Evolutionary conservation across 2,113 vertebrate genomes (phyloP).

Genomic region (Apeltes quadracus): DNA sequence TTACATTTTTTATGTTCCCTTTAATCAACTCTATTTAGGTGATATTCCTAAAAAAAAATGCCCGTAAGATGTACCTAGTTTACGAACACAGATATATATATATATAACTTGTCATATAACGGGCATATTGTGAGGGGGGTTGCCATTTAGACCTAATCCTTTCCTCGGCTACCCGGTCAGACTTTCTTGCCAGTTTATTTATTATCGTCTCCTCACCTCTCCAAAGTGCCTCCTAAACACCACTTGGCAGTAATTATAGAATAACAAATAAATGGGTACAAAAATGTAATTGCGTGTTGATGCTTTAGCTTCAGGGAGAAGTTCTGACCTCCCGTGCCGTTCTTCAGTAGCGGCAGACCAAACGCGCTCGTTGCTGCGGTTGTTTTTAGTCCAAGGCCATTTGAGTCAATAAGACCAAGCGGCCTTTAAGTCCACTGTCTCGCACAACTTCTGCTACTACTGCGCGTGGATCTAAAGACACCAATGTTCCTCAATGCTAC

Average conservation of each 20-base stretch:
- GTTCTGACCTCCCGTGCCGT: too few species aligned
- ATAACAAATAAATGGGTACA: background rate
- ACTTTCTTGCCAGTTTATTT: slow-evolving; percentile 1
- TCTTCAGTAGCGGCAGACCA: background rate
- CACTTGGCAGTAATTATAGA: background rate
- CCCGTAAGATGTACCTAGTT: too few species aligned
- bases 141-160: background rate
- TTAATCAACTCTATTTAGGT: background rate
- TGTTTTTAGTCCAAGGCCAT: background rate
- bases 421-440: background rate
- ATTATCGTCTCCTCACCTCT: background rate
- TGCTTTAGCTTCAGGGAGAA: background rate
- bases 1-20: background rate
- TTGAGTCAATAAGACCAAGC: background rate
- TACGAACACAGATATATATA: too few species aligned
- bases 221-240: background rate
- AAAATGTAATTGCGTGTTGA: background rate
- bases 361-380: background rate
- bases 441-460: background rate
- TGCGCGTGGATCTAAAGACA: background rate
- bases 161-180: background rate
- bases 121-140: background rate
- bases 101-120: background rate
- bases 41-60: too few species aligned
- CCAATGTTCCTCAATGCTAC: background rate